Evolutionary conservation across 1,140 invertebrate species (phyloP), one percentile per base, ranked within the genome.

Genomic region (Heliconius hermathena): DNA sequence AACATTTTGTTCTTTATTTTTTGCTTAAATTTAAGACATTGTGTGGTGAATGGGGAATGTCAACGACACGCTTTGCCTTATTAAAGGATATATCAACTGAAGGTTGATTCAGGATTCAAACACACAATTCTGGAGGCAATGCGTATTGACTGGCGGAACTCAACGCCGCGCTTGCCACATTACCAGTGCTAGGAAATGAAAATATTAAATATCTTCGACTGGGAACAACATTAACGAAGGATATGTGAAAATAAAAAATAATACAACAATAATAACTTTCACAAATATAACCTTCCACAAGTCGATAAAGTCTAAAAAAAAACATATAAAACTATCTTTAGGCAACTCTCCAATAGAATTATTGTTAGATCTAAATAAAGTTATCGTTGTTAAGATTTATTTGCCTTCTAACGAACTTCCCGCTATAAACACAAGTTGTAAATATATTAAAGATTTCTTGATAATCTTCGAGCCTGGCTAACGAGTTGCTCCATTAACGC

Each of bases 391-490:
- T 22, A 57, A 57, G 54, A 57, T 57, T 57, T 57, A 57, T 60
- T 16, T 36, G 26, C 52, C 11, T n/a, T 66, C 66, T 36, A 79
- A 79, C 46, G 49, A 79, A 49, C 26, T 71, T 71, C 60, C 60
- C 36, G 60, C 66, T 3, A 29, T 70, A 74, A 52, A 60, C 54
- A 78, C 46, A 84, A 84, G 79, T 87, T 85, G 84, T 88, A 90
- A 87, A 88, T 85, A 88, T 84, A 87, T 89, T 87, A 85, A 82
- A 87, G 84, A 88, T 87, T 84, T 85, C 83, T 84, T 81, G 89
- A 89, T 91, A 89, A 89, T 91, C 88, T 91, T 90, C 88, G 81
- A 78, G 76, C 83, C 81, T 81, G 82, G 83, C 87, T 91, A 91
- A 91, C 88, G 89, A 91, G 86, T 87, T 80, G 75, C 74, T 81